Base-by-base conservation (phyloP, 2,797 vertebrate genomes). In the Sardinella longiceps region DNA sequence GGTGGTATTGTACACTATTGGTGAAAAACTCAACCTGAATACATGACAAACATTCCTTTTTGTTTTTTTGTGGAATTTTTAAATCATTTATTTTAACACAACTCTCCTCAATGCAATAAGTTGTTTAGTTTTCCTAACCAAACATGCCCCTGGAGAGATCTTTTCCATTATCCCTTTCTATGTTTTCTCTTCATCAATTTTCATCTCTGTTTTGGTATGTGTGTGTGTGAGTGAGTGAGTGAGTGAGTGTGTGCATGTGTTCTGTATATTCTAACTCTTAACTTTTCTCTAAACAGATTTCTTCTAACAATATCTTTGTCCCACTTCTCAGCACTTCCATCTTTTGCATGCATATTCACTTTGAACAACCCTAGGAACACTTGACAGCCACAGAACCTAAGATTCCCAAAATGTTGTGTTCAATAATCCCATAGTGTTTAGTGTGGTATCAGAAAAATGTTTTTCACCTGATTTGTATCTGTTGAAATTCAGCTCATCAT, bases 211-310 rank as follows among this genome's bases (percentile, higher is more conserved):
- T 15, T 74, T 37, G 30, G 74, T 83, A 20, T 82, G 82, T 28
- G 82, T 80, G 83, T 80, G 83, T 90, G 87, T 91, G 84, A 85
- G 82, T 82, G 80, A 82, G 20, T 66, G 39, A 58, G 28, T 60
- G 25, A 81, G 58, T 83, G 83, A 63, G 81, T 84, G 81, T 85
- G 86, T 63, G 63, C n/a, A n/a, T 88, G 88, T 83, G 83, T 86
- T 80, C 83, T 77, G 37, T 77, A 77, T 37, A 37, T 7, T 77
- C 20, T 39, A 70, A 70, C 63, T 14, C 63, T 74, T 37, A 39
- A 77, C 37, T n/a, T 43, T 39, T 43, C 33, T 39, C 33, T 39
- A 23, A 39, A 39, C 70, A 77, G 37, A 77, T 77, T 77, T 37
- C 37, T 77, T 6, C 70, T 77, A 77, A 77, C n/a, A 1, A 39